Conservation (phyloP, 37 sponge, comb jelly and placozoan species). For the Ianthella basta region DNA sequence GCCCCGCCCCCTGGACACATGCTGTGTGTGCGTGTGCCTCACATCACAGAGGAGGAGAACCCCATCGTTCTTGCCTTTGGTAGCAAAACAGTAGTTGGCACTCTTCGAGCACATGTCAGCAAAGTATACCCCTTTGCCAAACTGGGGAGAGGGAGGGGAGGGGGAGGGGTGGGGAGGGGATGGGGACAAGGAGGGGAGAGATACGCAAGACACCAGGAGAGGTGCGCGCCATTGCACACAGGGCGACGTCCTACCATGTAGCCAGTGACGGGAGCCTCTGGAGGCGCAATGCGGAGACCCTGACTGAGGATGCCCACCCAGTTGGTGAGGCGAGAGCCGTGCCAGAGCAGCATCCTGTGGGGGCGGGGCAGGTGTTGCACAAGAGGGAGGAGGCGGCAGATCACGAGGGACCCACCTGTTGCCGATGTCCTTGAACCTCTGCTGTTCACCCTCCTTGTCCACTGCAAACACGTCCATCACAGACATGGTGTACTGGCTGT, state of each 20-base stretch:
- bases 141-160: slow-evolving; percentile 43
- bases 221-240: too few relatives aligned
- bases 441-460: slow-evolving; percentile 69
- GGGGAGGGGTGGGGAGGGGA: slow-evolving; percentile 10
- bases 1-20: neutral
- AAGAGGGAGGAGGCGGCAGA: too few relatives aligned
- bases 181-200: neutral
- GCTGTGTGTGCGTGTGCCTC: neutral
- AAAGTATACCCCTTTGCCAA: slow-evolving; percentile 98
- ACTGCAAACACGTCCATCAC: slow-evolving; percentile 78
- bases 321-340: slow-evolving; percentile 96
- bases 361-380: neutral
- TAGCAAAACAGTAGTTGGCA: slow-evolving; percentile 98
- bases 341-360: slow-evolving; percentile 90
- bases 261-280: slow-evolving; percentile 99
- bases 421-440: slow-evolving; percentile 80
- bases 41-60: slow-evolving; percentile 90
- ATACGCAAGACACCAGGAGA: too few relatives aligned
- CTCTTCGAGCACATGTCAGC: slow-evolving; percentile 98
- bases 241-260: slow-evolving; percentile 80
- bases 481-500: slow-evolving; percentile 72
- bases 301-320: slow-evolving; percentile 98
- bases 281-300: slow-evolving; percentile 94
- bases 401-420: slow-evolving; percentile 62
- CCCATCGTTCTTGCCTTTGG: slow-evolving; percentile 74